phyloP scores from a whole-genome alignment of 2,888 invertebrate species.

The Hemistola chrysoprasaria region DNA sequence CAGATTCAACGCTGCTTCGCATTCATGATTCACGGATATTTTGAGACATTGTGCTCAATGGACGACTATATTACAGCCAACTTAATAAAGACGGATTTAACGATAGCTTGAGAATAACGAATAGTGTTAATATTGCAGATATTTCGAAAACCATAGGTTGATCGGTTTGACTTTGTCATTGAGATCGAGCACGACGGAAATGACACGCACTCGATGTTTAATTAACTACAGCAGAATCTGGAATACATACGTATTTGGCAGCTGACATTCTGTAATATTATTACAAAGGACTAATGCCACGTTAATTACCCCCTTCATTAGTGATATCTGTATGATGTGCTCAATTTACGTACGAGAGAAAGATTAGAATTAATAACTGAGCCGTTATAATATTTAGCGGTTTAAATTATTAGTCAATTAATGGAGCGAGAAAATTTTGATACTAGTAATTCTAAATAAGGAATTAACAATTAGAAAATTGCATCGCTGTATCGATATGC shows the following conservation, averaged over 20 bases:
- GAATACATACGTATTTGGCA: conserved; percentile 10
- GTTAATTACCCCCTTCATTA: conserved; percentile 6
- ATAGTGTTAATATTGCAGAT: background rate
- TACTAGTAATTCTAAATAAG: too few relatives aligned
- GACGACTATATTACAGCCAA: conserved; percentile 21
- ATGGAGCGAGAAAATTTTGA: too few relatives aligned
- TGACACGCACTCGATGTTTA: too few relatives aligned
- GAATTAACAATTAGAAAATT: too few relatives aligned
- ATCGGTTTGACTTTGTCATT: too few relatives aligned
- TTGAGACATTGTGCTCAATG: conserved; percentile 29
- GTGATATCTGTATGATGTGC: conserved; percentile 3
- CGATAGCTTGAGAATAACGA: conserved; percentile 7
- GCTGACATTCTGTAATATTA: conserved; percentile 1
- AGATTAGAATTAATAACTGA: too few relatives aligned
- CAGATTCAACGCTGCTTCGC: conserved; percentile 34
- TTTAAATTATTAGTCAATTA: too few relatives aligned
- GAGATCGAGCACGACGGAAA: too few relatives aligned
- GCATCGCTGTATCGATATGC: too few relatives aligned
- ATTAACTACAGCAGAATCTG: too few relatives aligned
- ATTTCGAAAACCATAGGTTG: too few relatives aligned
- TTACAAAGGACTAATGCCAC: conserved; percentile 7
- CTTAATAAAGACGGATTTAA: conserved; percentile 13
- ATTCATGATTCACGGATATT: conserved; percentile 40
- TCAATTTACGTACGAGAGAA: background rate
- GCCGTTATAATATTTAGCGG: too few relatives aligned